Evolutionary conservation across 1,140 invertebrate species (phyloP).

Genomic region (Onthophagus taurus): DNA sequence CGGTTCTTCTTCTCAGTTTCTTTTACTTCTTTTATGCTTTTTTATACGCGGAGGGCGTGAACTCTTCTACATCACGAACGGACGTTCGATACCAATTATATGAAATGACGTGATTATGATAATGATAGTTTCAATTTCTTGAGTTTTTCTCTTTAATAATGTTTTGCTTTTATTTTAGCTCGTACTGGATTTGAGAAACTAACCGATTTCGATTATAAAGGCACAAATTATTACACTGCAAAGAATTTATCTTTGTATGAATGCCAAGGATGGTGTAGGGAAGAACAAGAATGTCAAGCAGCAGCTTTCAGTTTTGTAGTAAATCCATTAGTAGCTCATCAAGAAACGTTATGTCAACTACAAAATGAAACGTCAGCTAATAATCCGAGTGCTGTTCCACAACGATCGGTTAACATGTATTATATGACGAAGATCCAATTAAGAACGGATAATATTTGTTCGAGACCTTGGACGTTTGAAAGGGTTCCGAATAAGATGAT

Average conservation of each 20-base stretch:
- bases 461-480: constrained; percentile 87
- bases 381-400: constrained; percentile 73
- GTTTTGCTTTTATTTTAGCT: no score
- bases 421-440: constrained; percentile 92
- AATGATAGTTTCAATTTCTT: no score
- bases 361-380: constrained; percentile 86
- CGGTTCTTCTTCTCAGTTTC: no score
- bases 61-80: no score
- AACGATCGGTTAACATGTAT: constrained; percentile 81
- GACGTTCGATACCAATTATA: no score
- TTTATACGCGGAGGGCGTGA: no score
- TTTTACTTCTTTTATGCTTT: no score
- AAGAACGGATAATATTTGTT: constrained; percentile 82
- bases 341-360: constrained; percentile 85
- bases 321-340: constrained; percentile 75
- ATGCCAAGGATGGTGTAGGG: constrained; percentile 89
- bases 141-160: no score
- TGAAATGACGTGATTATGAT: no score
- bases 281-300: constrained; percentile 83
- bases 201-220: constrained; percentile 82
- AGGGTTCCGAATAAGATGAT: constrained; percentile 87
- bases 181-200: constrained; percentile 87
- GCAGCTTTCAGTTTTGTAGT: constrained; percentile 86
- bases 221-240: constrained; percentile 85
- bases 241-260: constrained; percentile 87